phyloP scores from a whole-genome alignment of 2,888 invertebrate genomes.

The Spisula solida region DNA sequence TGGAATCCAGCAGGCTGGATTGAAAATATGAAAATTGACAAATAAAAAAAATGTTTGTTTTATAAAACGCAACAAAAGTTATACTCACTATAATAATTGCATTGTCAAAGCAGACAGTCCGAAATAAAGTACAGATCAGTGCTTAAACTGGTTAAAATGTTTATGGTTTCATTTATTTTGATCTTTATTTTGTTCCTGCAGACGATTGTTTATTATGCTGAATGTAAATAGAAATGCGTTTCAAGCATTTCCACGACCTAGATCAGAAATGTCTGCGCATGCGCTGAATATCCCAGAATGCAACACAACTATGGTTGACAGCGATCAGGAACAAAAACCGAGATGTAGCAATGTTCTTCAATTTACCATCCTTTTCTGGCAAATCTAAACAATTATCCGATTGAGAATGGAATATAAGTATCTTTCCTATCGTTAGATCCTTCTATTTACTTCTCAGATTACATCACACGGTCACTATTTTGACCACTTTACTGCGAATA shows the following conservation, averaged over 20 bases:
- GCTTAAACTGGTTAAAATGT: not conserved
- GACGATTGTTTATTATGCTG: slow-evolving; percentile 31
- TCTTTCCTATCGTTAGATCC: not conserved
- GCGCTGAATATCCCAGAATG: slow-evolving; percentile 41
- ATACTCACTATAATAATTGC: not conserved
- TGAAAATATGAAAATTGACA: too few relatives aligned
- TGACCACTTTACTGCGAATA: not conserved
- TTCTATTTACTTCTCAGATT: not conserved
- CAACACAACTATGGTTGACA: slow-evolving; percentile 46
- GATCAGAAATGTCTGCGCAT: slow-evolving; percentile 51
- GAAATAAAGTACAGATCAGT: not conserved
- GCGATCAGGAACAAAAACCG: slow-evolving; percentile 33
- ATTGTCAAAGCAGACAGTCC: not conserved
- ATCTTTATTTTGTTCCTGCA: slow-evolving; percentile 25
- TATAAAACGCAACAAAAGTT: not conserved
- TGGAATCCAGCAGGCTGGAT: not conserved
- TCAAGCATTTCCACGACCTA: slow-evolving; percentile 20
- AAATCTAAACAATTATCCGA: not conserved
- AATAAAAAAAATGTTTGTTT: not conserved
- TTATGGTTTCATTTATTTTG: slow-evolving; percentile 6
- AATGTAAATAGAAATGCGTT: not conserved
- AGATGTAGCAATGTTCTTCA: slow-evolving; percentile 21
- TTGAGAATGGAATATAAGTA: slow-evolving; percentile 26
- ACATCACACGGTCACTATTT: not conserved
- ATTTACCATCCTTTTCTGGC: slow-evolving; percentile 33